Conservation (phyloP, 2,888 invertebrate genomes). For the Thelaira solivaga region DNA sequence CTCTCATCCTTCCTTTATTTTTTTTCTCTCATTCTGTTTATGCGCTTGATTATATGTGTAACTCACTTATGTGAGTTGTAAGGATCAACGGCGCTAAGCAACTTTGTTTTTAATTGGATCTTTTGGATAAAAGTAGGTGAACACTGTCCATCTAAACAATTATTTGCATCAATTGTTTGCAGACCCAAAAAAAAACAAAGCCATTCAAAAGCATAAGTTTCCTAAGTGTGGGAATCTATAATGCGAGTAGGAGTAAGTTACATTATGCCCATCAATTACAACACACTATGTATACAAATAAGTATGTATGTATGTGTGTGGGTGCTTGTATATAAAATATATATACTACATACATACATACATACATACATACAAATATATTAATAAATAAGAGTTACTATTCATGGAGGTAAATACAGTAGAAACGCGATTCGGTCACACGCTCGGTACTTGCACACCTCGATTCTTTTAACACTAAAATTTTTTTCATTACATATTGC, state of each 20-base stretch:
- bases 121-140: not conserved
- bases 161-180: not conserved
- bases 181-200: slow-evolving; percentile 56
- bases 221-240: no score
- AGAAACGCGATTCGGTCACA: no score
- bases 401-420: no score
- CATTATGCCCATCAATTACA: not conserved
- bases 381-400: not conserved
- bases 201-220: slow-evolving; percentile 1
- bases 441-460: no score
- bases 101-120: slow-evolving; percentile 43
- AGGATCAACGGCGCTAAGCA: not conserved
- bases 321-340: not conserved
- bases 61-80: slow-evolving; percentile 25
- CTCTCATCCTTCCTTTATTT: no score
- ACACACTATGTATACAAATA: not conserved
- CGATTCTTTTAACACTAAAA: no score
- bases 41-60: not conserved
- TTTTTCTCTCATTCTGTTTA: no score
- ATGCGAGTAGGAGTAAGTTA: slow-evolving; percentile 5
- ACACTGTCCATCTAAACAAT: not conserved
- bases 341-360: not conserved
- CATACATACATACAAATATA: not conserved
- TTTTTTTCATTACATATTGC: no score
- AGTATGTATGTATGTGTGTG: not conserved